Evolutionary conservation across 2,888 invertebrate species (phyloP).

Genomic region (Margaritifera margaritifera): DNA sequence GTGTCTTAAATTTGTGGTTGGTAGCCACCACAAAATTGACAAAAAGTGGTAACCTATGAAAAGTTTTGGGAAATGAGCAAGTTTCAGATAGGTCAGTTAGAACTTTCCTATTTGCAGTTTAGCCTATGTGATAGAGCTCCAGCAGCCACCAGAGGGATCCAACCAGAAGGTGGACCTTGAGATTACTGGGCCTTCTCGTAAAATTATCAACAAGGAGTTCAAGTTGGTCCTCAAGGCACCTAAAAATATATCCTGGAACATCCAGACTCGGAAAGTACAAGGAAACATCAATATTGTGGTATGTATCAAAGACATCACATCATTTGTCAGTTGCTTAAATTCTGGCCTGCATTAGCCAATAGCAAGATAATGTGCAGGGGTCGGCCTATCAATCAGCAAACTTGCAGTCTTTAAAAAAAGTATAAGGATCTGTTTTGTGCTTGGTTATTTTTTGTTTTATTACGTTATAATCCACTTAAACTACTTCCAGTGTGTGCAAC

Average conservation of each 20-base stretch:
- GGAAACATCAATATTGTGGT: constrained; percentile 71
- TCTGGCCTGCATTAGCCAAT: not conserved
- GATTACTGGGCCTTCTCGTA: constrained; percentile 36
- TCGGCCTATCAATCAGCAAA: too few relatives aligned
- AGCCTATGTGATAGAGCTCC: constrained; percentile 58
- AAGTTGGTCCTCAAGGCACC: constrained; percentile 71
- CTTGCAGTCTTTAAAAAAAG: too few relatives aligned
- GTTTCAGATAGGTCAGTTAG: constrained; percentile 4
- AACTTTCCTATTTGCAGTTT: constrained; percentile 29
- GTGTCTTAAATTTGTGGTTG: too few relatives aligned
- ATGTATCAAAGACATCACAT: constrained; percentile 32
- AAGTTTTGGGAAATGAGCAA: too few relatives aligned
- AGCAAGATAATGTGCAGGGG: too few relatives aligned
- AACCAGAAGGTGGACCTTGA: constrained; percentile 49
- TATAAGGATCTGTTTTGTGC: too few relatives aligned
- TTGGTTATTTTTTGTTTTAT: too few relatives aligned
- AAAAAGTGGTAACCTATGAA: too few relatives aligned
- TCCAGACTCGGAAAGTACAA: constrained; percentile 63
- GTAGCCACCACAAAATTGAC: too few relatives aligned
- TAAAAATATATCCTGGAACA: constrained; percentile 66
- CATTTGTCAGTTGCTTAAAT: not conserved
- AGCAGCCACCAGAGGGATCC: constrained; percentile 30
- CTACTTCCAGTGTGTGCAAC: too few relatives aligned
- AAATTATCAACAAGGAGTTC: constrained; percentile 47
- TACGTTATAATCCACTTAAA: too few relatives aligned